A percentile compares a stretch with the other conserved stretches of the same genome.
These are phyloP conservation scores for Procavia capensis DNA, from an alignment of 2,113 vertebrate species.

Conservation along the genomic window DNA sequence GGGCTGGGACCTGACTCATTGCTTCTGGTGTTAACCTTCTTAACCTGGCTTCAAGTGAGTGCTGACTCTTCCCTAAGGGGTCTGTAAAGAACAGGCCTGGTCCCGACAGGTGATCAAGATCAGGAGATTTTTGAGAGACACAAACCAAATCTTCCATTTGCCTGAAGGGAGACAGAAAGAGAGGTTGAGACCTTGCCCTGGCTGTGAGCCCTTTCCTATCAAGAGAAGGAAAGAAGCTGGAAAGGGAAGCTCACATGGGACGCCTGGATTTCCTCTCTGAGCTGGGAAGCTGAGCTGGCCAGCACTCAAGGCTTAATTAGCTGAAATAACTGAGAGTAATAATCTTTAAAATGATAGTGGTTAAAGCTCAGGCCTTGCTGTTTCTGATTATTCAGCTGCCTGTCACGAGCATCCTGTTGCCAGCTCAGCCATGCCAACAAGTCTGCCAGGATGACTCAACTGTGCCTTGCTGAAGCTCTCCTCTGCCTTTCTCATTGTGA, in stretches of 20 bases:
- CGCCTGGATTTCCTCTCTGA: background rate
- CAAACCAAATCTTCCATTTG: background rate
- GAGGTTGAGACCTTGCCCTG: too few species aligned
- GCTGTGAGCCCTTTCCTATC: background rate
- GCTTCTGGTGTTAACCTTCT: background rate
- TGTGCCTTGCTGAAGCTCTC: background rate
- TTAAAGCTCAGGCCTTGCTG: conserved; percentile 42
- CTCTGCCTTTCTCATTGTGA: background rate
- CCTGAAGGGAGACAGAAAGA: background rate
- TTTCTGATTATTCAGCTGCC: conserved; percentile 4
- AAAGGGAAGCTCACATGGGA: background rate
- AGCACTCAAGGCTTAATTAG: conserved; percentile 71
- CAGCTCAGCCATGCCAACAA: background rate
- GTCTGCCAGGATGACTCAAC: background rate
- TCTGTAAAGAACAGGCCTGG: background rate
- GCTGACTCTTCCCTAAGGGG: background rate
- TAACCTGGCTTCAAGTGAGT: background rate
- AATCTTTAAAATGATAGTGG: conserved; percentile 67
- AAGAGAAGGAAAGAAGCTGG: background rate
- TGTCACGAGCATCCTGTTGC: background rate
- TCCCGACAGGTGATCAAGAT: background rate
- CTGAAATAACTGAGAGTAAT: conserved; percentile 73
- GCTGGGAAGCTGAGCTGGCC: conserved; percentile 67
- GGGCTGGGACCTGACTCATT: background rate
- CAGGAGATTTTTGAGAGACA: background rate